Base-by-base conservation (phyloP, 1,140 invertebrate species). In the Lucilia sericata region DNA sequence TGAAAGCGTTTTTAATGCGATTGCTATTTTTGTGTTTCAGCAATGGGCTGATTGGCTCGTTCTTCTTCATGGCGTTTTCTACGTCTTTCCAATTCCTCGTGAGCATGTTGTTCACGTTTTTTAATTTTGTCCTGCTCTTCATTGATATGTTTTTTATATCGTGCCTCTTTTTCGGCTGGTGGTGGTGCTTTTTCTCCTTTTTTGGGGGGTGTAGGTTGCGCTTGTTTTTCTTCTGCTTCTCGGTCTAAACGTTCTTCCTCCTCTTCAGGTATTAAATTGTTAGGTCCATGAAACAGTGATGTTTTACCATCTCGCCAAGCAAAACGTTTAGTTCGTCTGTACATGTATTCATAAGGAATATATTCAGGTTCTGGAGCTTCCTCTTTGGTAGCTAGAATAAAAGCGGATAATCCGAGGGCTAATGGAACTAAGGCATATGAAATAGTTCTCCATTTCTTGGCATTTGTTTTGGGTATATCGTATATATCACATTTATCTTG, bases 251-350 rank as follows among this genome's bases (percentile, higher is more conserved):
- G 21, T 75, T 36, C 74, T 60, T 82, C 13, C 9, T 82, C 51
- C 14, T 82, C 49, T 82, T 82, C 51, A 10, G 51, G 80, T n/a
- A 36, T 17, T 17, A 83, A 74, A 42, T 74, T 83, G 42, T 83
- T 74, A 0, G 75, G 75, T 5, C 97, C 97, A 55, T 91, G 89
- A 92, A 97, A 97, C 5, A 96, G 90, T 3, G 93, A 92, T 51
- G 94, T 94, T 87, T 95, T 94, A 51, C 96, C 96, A 92, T 97
- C 96, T 84, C 96, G 95, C 95, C 96, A 98, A 83, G 95, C 96
- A 91, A 96, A 98, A 34, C 92, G 90, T 89, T 94, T 94, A 17
- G 92, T 93, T 21, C 95, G 93, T 36, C 94, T 91, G 21, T 95
- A 91, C 89, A 96, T 86, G 91, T 96, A 93, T 0, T 95, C 94